Evolutionary conservation across 2,113 vertebrate genomes (phyloP), one percentile per base, ranked within the genome.

Genomic region (Nyctereutes procyonoides): DNA sequence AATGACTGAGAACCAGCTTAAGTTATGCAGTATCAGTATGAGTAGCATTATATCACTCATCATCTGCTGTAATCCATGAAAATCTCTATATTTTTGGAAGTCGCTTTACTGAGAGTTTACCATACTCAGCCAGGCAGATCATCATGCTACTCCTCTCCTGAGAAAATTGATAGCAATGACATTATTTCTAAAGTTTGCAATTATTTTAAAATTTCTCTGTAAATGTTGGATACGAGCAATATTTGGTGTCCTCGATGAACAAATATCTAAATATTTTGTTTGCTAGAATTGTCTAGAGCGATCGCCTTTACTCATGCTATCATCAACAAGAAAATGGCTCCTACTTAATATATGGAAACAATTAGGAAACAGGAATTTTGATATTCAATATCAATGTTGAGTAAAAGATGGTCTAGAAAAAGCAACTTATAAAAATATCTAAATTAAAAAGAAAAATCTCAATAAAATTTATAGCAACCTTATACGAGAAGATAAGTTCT

Each of bases 271-370:
- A 58, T 65, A 69, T 35, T 85, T 86, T 82, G 22, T 53, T 86
- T 83, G 62, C 28, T 74, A 26, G 56, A 89, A n/a, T 90, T 87
- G 32, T 90, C 73, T 83, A 24, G 12, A 80, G 19, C 30, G 58
- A 43, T 89, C 67, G 60, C 19, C 62, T 93, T 95, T 88, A 71
- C 13, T 83, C 35, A 30, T 92, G 26, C 53, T 80, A 32, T 90
- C 30, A 90, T 89, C 35, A 90, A 11, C 48, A 95, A 90, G 69
- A 88, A 93, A 88, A 51, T 84, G 20, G 16, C 15, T 96, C 97
- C 19, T 43, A 63, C 13, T 14, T 93, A 55, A 89, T 69, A 84
- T 63, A 43, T 48, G 20, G 10, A 90, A 93, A 79, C 11, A 58
- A n/a, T 71, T 38, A 28, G 2, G 11, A 90, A 83, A 53, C 35